Evolutionary conservation across 1,140 invertebrate genomes (phyloP), one percentile per base, ranked within the genome.

Genomic region (Drepana arcuata): DNA sequence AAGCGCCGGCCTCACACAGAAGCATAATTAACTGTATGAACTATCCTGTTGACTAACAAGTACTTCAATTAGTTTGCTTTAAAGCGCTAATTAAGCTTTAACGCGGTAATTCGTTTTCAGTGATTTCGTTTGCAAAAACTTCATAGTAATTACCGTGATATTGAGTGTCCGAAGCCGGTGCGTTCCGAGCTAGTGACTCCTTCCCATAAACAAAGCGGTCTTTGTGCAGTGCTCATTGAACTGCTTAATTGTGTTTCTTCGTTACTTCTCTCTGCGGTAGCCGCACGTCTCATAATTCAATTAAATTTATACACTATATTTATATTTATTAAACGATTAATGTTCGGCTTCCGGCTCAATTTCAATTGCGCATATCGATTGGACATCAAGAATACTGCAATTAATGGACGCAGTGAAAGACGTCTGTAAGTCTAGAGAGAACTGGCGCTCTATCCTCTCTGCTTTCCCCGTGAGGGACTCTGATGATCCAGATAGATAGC

Each of bases 1-100:
- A 59, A 58, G 57, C 60, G 41, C 33, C 46, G 53, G 63, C 51
- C 62, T 48, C 52, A 58, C 51, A 61, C 49, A 48, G n/a, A n/a
- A n/a, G 65, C 65, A 70, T 75, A 79, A 82, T 79, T 81, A 79
- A 75, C 77, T 78, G 64, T 68, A 65, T 68, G 62, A 73, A 78
- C 77, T 73, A 66, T 57, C 59, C 60, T 42, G 50, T 49, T 51
- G 47, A 41, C 41, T 50, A 47, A 56, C 55, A 50, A 68, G 39
- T 58, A 57, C 53, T 52, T 50, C 59, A 67, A 68, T 70, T 75
- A 74, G 67, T 64, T 71, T 62, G 65, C 66, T 65, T 68, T 56
- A 66, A 60, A 67, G 51, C 46, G 49, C 55, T 66, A 67, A 68
- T 65, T 63, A 67, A 72, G 64, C 70, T 62, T 28, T 13, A 43